A percentile compares a stretch with the other conserved stretches of the same genome.
Conservation (phyloP, 2,888 invertebrate species). For the Brachyptera putata region DNA sequence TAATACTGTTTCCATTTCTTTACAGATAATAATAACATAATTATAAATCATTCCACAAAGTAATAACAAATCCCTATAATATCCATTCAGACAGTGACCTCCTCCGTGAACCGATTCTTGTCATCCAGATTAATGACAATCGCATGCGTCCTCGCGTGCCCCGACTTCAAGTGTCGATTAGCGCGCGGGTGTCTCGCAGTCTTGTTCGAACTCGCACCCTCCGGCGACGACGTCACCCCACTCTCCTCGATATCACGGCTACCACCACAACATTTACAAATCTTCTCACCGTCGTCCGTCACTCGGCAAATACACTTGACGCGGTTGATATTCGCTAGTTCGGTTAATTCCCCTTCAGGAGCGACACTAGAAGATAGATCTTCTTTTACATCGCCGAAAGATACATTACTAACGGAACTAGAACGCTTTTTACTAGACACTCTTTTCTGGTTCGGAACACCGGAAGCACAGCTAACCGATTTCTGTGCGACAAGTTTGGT, state of each 20-base stretch:
- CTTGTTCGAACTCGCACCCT: slow-evolving; percentile 13
- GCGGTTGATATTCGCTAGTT: slow-evolving; percentile 37
- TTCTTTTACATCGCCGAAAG: slow-evolving; percentile 13
- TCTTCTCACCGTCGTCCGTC: slow-evolving; percentile 32
- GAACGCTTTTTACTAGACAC: slow-evolving; percentile 4
- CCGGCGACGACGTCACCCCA: not conserved
- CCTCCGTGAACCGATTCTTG: slow-evolving; percentile 75
- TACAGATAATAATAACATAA: too few relatives aligned
- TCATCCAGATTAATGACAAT: slow-evolving; percentile 76
- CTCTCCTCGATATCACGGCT: not conserved
- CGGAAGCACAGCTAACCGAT: not conserved
- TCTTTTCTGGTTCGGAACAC: slow-evolving; percentile 4
- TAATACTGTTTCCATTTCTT: too few relatives aligned
- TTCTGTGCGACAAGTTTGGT: not conserved
- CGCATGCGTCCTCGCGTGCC: slow-evolving; percentile 68
- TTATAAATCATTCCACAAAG: too few relatives aligned
- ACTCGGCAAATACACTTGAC: slow-evolving; percentile 28
- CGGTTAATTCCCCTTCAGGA: slow-evolving; percentile 2
- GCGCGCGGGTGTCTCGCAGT: slow-evolving; percentile 41
- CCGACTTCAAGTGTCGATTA: slow-evolving; percentile 46
- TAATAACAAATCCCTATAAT: too few relatives aligned
- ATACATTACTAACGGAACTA: not conserved
- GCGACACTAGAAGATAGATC: not conserved
- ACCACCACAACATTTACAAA: slow-evolving; percentile 9
- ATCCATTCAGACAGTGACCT: slow-evolving; percentile 55